Evolutionary conservation across 2,888 invertebrate species (phyloP).

Genomic region (Lepidochitona cinerea): DNA sequence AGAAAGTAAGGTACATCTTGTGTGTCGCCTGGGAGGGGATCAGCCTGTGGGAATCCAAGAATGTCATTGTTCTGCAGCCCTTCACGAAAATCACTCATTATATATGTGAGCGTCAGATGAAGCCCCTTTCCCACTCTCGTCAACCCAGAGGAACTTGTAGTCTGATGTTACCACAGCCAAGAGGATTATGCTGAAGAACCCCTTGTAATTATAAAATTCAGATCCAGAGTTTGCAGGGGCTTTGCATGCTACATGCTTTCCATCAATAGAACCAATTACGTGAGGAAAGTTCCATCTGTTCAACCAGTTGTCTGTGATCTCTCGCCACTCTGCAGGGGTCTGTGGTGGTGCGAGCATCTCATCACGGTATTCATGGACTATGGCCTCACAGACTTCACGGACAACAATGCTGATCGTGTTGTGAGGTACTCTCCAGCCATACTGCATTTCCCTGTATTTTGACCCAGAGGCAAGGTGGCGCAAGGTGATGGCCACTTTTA

Average conservation of each 20-base stretch:
- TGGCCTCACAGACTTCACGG: slow-evolving; percentile 34
- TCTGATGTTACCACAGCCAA: slow-evolving; percentile 35
- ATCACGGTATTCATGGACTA: slow-evolving; percentile 26
- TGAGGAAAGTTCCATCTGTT: slow-evolving; percentile 41
- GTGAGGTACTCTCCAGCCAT: slow-evolving; percentile 31
- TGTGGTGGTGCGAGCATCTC: not conserved
- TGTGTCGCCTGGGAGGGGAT: slow-evolving; percentile 15
- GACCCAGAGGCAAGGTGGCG: slow-evolving; percentile 32
- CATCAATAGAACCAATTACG: slow-evolving; percentile 41
- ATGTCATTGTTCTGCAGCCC: too few relatives aligned
- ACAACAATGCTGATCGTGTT: slow-evolving; percentile 34
- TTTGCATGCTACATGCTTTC: slow-evolving; percentile 39
- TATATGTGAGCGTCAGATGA: slow-evolving; percentile 29
- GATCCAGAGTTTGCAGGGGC: slow-evolving; percentile 32
- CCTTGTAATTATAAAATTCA: slow-evolving; percentile 38
- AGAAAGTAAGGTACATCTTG: slow-evolving; percentile 21
- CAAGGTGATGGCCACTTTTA: slow-evolving; percentile 29
- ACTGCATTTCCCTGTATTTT: slow-evolving; percentile 30
- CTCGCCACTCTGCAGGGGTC: not conserved
- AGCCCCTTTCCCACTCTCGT: slow-evolving; percentile 4
- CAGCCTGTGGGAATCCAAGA: slow-evolving; percentile 15
- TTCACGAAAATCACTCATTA: slow-evolving; percentile 30
- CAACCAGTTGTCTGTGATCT: slow-evolving; percentile 29
- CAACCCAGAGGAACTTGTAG: slow-evolving; percentile 36
- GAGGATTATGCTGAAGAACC: too few relatives aligned